Percentiles rank a stretch among this genome's conserved stretches.
Conservation (phyloP, 2,888 invertebrate genomes). For the Heliconius ismenius region DNA sequence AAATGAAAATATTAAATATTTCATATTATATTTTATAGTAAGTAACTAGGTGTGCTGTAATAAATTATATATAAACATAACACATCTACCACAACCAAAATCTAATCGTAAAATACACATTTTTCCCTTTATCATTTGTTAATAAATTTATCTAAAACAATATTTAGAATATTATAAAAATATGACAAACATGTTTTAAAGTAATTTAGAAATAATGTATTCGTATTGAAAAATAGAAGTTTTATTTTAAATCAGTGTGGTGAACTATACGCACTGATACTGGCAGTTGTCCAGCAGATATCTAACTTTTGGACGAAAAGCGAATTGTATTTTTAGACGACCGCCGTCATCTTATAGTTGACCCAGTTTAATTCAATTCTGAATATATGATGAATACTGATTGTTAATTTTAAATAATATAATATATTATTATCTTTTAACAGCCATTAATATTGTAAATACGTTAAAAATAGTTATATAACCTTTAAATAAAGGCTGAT, state of each 20-base stretch:
- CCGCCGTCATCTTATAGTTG: conserved; percentile 56
- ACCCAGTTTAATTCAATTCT: conserved; percentile 55
- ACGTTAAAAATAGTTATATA: not conserved
- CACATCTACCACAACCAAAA: not conserved
- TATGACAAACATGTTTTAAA: too few relatives aligned
- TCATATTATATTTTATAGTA: too few relatives aligned
- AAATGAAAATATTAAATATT: not conserved
- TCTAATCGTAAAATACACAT: not conserved
- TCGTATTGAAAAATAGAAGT: conserved; percentile 1
- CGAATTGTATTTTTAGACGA: conserved; percentile 60
- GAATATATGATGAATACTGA: conserved; percentile 30
- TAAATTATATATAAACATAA: not conserved
- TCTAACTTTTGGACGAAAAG: conserved; percentile 50
- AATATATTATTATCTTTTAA: too few relatives aligned
- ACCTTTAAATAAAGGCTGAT: too few relatives aligned
- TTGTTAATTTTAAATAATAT: not conserved
- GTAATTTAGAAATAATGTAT: not conserved
- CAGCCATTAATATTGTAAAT: not conserved
- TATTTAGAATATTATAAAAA: too few relatives aligned
- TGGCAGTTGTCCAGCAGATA: conserved; percentile 58
- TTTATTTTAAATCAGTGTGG: conserved; percentile 34
- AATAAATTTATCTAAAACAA: not conserved
- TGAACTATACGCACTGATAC: conserved; percentile 46
- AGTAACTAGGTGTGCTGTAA: not conserved
- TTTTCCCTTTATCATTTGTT: not conserved